Conservation (phyloP, 2,888 invertebrate genomes). For the Drosophila picticornis region DNA sequence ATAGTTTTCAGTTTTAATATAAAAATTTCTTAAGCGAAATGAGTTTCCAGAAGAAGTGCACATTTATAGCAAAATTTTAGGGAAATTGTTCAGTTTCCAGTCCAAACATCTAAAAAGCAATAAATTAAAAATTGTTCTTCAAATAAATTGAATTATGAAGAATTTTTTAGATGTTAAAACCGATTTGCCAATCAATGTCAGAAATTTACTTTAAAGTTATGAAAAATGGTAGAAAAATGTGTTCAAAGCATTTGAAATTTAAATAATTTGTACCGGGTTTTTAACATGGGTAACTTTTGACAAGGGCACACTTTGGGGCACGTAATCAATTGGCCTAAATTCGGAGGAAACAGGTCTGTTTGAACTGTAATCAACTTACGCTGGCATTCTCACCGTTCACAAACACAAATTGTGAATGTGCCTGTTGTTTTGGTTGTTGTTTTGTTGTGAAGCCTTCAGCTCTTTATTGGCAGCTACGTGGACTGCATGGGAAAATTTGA, state of each 20-base stretch:
- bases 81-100: background rate
- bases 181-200: background rate
- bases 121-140: background rate
- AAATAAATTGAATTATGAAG: background rate
- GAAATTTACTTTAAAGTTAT: background rate
- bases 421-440: background rate
- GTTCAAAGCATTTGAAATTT: background rate
- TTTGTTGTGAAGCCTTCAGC: constrained; percentile 8
- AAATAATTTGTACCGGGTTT: background rate
- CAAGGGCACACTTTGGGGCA: background rate
- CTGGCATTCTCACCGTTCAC: constrained; percentile 5
- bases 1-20: background rate
- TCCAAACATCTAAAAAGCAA: background rate
- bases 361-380: constrained; percentile 19
- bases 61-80: fast-evolving
- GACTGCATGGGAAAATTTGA: constrained; percentile 21
- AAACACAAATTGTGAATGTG: constrained; percentile 16
- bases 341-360: background rate
- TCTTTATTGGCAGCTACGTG: constrained; percentile 43
- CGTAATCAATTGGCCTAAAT: background rate
- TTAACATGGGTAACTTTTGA: constrained; percentile 4
- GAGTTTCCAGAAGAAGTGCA: background rate
- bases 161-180: background rate
- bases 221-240: background rate
- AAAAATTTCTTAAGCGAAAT: background rate